Evolutionary conservation across 2,888 invertebrate genomes (phyloP).

Genomic region (Dioctria linearis): DNA sequence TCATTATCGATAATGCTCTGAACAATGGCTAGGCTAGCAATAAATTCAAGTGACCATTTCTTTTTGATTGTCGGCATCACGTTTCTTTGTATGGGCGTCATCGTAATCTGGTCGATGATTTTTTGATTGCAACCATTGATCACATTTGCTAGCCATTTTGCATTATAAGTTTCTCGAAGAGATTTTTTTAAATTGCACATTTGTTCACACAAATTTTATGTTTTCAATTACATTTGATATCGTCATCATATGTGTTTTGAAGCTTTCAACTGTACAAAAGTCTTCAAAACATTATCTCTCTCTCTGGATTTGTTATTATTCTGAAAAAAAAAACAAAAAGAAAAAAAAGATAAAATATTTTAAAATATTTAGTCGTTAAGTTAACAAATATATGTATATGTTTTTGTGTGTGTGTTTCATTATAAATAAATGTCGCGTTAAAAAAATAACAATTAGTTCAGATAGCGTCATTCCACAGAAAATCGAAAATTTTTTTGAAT

Average conservation of each 20-base stretch:
- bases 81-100: not conserved
- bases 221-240: not conserved
- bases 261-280: conserved; percentile 35
- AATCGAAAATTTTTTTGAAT: too few species aligned
- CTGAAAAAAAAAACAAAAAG: not conserved
- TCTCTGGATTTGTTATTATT: not conserved
- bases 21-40: not conserved
- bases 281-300: not conserved
- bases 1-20: not conserved
- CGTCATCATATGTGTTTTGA: conserved; percentile 24
- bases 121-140: conserved; percentile 52
- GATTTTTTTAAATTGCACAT: conserved; percentile 13
- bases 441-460: too few species aligned
- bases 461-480: too few species aligned
- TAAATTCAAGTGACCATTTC: conserved; percentile 55
- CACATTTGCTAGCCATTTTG: conserved; percentile 56
- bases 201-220: not conserved
- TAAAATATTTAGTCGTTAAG: too few species aligned
- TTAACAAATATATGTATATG: too few species aligned
- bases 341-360: not conserved
- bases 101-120: conserved; percentile 41
- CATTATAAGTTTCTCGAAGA: conserved; percentile 7
- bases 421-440: too few species aligned
- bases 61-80: conserved; percentile 28
- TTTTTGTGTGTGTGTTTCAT: too few species aligned